Base-by-base conservation (phyloP, 2,113 vertebrate species). In the Phalacrocorax carbo region DNA sequence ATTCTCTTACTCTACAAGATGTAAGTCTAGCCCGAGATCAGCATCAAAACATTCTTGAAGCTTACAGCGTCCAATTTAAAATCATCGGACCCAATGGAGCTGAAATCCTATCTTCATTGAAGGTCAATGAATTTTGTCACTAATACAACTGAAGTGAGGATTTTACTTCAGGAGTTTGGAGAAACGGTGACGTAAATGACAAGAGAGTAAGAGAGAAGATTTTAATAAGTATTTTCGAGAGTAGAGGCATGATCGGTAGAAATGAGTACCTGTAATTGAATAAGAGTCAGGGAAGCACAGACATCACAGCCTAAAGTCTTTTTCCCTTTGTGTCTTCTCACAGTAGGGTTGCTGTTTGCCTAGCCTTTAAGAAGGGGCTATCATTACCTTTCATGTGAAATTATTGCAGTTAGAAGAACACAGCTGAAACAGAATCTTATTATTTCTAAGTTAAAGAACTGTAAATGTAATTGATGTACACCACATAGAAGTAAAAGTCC, bases 391-490 rank as follows among this genome's bases (percentile, higher is more conserved):
- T 66, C 57, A 57, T 34, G 38, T 66, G 40, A 86, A 72, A 51
- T 84, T 89, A 64, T 10, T 60, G 21, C 30, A 77, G 34, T 55
- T 36, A 85, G 51, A 81, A 88, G 62, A 38, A 77, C 17, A 77
- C 7, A 81, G 44, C 8, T 90, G 70, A 94, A 94, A 91, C 3
- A 76, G 26, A 42, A 84, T 58, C 20, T 76, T 66, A 75, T 58
- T 91, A 70, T 88, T 93, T 93, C 62, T 49, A 62, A 91, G n/a
- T 86, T 94, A 92, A 87, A 82, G 38, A 89, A 85, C 25, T 88
- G 42, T 52, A 87, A 68, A 69, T 26, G 23, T 61, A 76, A 96
- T 78, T 76, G 66, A 60, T 61, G 22, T 32, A 93, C 0, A 48
- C 40, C 57, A 2, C 14, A 75, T 16, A 92, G 75, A 93, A 62